Evolutionary conservation across 2,797 vertebrate species (phyloP).

Genomic region (Pangasius mekongensis): DNA sequence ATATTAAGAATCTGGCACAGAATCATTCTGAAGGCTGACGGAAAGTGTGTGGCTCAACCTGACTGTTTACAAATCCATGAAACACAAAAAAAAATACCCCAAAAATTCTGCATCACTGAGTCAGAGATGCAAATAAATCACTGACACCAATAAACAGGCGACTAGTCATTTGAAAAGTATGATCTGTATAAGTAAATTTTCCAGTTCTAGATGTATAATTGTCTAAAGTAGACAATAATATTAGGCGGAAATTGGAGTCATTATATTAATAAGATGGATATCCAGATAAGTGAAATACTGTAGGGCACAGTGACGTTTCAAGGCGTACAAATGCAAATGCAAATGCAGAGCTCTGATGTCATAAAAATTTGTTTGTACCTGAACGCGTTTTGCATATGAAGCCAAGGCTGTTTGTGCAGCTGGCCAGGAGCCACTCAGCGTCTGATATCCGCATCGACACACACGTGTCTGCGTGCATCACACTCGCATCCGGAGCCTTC

Average conservation of each 20-base stretch:
- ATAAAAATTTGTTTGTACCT: conserved; percentile 69
- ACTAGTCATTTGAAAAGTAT: neutral
- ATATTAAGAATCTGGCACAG: neutral
- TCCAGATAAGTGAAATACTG: neutral
- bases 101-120: neutral
- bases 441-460: conserved; percentile 77
- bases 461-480: conserved; percentile 76
- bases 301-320: neutral
- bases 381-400: conserved; percentile 87
- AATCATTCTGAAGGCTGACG: neutral
- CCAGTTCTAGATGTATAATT: neutral
- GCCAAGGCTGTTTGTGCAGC: conserved; percentile 80
- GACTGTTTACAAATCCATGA: neutral
- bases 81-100: neutral
- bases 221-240: neutral
- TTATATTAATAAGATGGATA: neutral
- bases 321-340: neutral
- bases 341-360: neutral
- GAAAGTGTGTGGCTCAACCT: neutral
- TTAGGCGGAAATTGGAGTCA: neutral
- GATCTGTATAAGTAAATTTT: neutral
- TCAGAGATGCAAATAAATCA: neutral
- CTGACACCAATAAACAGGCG: neutral
- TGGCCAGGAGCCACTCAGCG: conserved; percentile 81
- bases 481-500: conserved; percentile 74